A percentile compares a stretch with the other conserved stretches of the same genome.
Evolutionary conservation across 2,797 vertebrate species (phyloP).

Genomic region (Gymnopithys bicolor): DNA sequence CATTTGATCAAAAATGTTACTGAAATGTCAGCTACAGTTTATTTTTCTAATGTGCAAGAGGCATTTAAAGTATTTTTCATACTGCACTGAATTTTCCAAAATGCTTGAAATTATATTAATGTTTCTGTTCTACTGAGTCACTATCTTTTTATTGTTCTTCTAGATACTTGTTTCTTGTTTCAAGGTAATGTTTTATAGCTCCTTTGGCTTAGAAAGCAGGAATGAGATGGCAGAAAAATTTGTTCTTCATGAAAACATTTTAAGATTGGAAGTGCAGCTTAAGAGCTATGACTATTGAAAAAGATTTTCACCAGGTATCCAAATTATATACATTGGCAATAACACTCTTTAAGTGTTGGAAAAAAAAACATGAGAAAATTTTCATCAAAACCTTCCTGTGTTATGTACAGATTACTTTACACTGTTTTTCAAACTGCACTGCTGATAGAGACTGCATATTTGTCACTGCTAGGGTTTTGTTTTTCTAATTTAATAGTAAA

Average conservation of each 20-base stretch:
- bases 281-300: neutral
- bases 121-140: neutral
- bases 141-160: neutral
- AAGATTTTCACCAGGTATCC: neutral
- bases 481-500: neutral
- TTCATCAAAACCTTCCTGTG: neutral
- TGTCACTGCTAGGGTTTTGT: neutral
- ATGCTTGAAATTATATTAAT: neutral
- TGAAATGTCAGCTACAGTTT: neutral
- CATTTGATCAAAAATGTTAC: neutral
- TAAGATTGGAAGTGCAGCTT: neutral
- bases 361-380: neutral
- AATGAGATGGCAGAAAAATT: neutral
- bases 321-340: neutral
- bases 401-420: neutral
- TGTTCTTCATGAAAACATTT: neutral
- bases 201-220: neutral
- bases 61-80: slow-evolving; percentile 16
- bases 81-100: neutral
- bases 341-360: neutral
- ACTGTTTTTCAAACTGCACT: neutral
- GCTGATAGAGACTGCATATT: neutral
- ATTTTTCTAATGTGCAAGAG: slow-evolving; percentile 10
- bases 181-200: neutral
- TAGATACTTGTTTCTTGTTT: neutral